Conservation (phyloP, 2,113 vertebrate genomes). For the Ciconia stormi region DNA sequence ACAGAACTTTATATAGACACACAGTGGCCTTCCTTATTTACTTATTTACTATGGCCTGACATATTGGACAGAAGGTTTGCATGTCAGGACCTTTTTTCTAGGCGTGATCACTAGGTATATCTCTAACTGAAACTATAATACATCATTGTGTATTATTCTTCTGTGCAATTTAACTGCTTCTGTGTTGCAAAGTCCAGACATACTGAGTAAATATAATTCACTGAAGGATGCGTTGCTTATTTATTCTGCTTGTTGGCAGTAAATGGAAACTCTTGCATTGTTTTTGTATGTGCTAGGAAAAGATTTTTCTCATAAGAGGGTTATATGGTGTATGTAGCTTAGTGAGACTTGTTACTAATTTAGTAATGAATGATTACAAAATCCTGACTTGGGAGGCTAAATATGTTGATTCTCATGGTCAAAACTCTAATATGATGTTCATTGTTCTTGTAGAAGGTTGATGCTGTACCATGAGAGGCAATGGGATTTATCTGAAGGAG, state of each 20-base stretch:
- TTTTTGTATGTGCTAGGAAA: neutral
- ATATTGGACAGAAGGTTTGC: neutral
- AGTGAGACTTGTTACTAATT: constrained; percentile 14
- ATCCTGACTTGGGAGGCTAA: neutral
- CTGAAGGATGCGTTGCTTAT: neutral
- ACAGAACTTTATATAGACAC: neutral
- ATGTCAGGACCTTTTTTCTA: neutral
- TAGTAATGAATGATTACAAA: neutral
- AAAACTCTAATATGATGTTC: neutral
- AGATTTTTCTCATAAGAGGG: neutral
- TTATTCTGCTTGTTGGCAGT: constrained; percentile 19
- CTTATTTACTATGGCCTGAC: neutral
- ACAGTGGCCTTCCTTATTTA: neutral
- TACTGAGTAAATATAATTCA: constrained; percentile 7
- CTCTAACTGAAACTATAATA: neutral
- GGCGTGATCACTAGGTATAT: neutral
- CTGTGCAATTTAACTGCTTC: neutral
- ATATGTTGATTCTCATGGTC: neutral
- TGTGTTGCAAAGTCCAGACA: neutral
- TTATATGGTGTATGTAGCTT: neutral
- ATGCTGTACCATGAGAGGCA: neutral
- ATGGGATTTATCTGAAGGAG: neutral
- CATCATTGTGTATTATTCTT: neutral
- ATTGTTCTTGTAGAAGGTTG: neutral
- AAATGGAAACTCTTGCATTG: constrained; percentile 15